phyloP scores from a whole-genome alignment of 2,797 vertebrate genomes.

The Microctenopoma lineatum region DNA sequence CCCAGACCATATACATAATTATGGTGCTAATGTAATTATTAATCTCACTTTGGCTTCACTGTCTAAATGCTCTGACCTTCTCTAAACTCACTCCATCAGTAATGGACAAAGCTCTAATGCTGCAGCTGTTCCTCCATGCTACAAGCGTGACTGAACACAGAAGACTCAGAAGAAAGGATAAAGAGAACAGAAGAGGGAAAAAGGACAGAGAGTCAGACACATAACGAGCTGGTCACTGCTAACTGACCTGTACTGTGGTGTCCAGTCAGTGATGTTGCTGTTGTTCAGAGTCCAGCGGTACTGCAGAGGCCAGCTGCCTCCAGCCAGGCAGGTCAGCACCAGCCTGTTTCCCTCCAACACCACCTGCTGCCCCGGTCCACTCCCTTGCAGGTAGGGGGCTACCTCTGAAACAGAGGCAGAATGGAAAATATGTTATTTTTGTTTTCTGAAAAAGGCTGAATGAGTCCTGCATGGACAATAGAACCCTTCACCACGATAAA shows the following conservation, averaged over 20 bases:
- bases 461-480: slow-evolving; percentile 3
- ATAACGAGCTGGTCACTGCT: neutral
- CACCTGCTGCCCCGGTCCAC: slow-evolving; percentile 88
- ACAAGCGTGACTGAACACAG: slow-evolving; percentile 12
- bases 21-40: slow-evolving; percentile 68
- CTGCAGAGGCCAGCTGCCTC: slow-evolving; percentile 98
- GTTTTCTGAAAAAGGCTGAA: neutral
- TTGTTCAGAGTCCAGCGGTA: slow-evolving; percentile 95
- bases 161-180: neutral
- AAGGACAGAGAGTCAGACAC: neutral
- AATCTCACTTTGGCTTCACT: slow-evolving; percentile 63
- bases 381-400: slow-evolving; percentile 91
- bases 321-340: slow-evolving; percentile 96
- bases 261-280: slow-evolving; percentile 85
- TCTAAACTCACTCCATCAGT: slow-evolving; percentile 49
- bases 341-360: slow-evolving; percentile 95
- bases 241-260: slow-evolving; percentile 74
- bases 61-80: slow-evolving; percentile 65
- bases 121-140: slow-evolving; percentile 15
- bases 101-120: slow-evolving; percentile 15
- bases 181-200: neutral
- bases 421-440: slow-evolving; percentile 25
- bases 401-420: slow-evolving; percentile 78
- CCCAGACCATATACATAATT: slow-evolving; percentile 67
- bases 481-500: neutral